phyloP scores from a whole-genome alignment of 2,113 vertebrate species.

The Trogon surrucura region DNA sequence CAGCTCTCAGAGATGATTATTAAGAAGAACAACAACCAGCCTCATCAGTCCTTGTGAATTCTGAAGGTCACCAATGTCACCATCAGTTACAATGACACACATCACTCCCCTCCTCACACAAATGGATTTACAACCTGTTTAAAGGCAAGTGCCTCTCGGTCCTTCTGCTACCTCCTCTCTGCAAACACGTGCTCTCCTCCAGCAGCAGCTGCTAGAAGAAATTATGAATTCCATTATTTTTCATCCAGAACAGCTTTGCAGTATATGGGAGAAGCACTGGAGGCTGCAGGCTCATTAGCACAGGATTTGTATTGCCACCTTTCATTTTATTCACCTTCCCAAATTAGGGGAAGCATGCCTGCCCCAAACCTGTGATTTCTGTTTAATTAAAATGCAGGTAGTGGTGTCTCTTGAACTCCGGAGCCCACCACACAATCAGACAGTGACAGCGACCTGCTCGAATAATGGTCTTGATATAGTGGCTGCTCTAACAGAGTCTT shows the following conservation, averaged over 20 bases:
- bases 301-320: slow-evolving; percentile 36
- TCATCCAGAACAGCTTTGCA: slow-evolving; percentile 50
- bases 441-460: slow-evolving; percentile 2
- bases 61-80: slow-evolving; percentile 50
- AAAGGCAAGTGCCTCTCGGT: background rate
- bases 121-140: slow-evolving; percentile 47
- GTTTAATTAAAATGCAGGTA: slow-evolving; percentile 49
- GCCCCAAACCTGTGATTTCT: slow-evolving; percentile 30
- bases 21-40: slow-evolving; percentile 27
- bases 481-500: slow-evolving; percentile 46
- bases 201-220: slow-evolving; percentile 56
- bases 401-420: background rate
- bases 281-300: slow-evolving; percentile 30
- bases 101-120: slow-evolving; percentile 24
- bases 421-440: slow-evolving; percentile 46
- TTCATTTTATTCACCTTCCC: slow-evolving; percentile 46
- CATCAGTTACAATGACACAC: slow-evolving; percentile 21
- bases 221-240: slow-evolving; percentile 56
- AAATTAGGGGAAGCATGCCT: slow-evolving; percentile 26
- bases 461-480: slow-evolving; percentile 49
- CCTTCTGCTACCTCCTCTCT: background rate
- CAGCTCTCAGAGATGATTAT: slow-evolving; percentile 8
- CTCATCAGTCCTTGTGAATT: slow-evolving; percentile 38
- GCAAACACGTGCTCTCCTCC: background rate
- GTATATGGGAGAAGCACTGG: slow-evolving; percentile 1